These are phyloP conservation scores for Oscheius sp. DNA, from an alignment of 2,888 invertebrate species.

Conservation along the genomic window DNA sequence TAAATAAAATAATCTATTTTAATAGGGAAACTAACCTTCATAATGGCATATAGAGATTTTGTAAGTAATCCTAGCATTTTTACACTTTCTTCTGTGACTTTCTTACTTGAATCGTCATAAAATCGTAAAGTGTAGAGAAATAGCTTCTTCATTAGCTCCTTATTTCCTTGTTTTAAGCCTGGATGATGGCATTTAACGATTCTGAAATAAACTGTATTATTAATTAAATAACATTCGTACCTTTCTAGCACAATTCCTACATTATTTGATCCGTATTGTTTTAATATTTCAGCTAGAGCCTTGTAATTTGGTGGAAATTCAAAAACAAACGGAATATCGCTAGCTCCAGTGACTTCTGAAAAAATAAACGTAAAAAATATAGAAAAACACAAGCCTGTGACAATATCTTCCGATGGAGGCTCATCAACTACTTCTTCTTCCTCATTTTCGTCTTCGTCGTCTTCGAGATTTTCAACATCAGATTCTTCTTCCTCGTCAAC, in stretches of 20 bases:
- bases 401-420: neutral
- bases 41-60: constrained; percentile 27
- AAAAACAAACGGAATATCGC: constrained; percentile 49
- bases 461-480: neutral
- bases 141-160: constrained; percentile 79
- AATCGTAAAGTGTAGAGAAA: constrained; percentile 76
- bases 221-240: constrained; percentile 73
- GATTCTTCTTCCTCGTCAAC: constrained; percentile 2
- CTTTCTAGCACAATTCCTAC: constrained; percentile 74
- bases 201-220: constrained; percentile 74
- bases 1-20: constrained; percentile 35
- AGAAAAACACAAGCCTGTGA: neutral
- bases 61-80: neutral
- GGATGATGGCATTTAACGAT: constrained; percentile 89
- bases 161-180: constrained; percentile 81
- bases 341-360: constrained; percentile 4
- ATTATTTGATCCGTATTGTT: constrained; percentile 29
- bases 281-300: constrained; percentile 38
- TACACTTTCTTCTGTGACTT: constrained; percentile 2
- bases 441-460: neutral
- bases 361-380: neutral
- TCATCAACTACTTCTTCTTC: too few relatives aligned
- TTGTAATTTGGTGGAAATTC: constrained; percentile 51
- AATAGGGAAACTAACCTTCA: constrained; percentile 37
- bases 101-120: constrained; percentile 46